Evolutionary conservation across 2,888 invertebrate species (phyloP).

Genomic region (Hypercompe scribonia): DNA sequence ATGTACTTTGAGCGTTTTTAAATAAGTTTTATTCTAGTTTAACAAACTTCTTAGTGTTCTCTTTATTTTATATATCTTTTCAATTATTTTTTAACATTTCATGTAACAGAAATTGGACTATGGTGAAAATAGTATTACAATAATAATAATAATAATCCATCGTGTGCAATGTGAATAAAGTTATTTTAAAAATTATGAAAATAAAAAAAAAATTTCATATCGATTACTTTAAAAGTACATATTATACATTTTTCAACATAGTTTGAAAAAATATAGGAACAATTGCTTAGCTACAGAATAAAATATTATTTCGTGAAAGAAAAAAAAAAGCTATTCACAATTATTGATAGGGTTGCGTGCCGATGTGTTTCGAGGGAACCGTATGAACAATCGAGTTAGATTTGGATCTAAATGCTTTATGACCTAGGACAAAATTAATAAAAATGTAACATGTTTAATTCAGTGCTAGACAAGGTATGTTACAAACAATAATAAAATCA

Average conservation of each 20-base stretch:
- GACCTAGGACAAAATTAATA: background rate
- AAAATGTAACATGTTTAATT: background rate
- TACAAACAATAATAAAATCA: background rate
- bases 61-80: too few relatives aligned
- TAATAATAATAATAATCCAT: background rate
- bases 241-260: too few relatives aligned
- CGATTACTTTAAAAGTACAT: too few relatives aligned
- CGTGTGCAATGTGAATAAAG: background rate
- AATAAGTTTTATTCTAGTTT: background rate
- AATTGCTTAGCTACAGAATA: background rate
- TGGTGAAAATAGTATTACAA: background rate
- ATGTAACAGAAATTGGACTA: too few relatives aligned
- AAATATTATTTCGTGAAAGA: background rate
- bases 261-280: background rate
- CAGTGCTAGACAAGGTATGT: background rate
- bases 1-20: background rate
- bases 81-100: too few relatives aligned
- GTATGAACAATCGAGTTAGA: constrained; percentile 17
- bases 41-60: too few relatives aligned
- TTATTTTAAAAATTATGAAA: background rate
- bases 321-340: background rate
- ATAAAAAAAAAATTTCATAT: too few relatives aligned
- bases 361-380: constrained; percentile 1
- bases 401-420: constrained; percentile 25
- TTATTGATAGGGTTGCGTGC: constrained; percentile 14